phyloP scores from a whole-genome alignment of 2,797 vertebrate genomes.

The Molossus molossus region DNA sequence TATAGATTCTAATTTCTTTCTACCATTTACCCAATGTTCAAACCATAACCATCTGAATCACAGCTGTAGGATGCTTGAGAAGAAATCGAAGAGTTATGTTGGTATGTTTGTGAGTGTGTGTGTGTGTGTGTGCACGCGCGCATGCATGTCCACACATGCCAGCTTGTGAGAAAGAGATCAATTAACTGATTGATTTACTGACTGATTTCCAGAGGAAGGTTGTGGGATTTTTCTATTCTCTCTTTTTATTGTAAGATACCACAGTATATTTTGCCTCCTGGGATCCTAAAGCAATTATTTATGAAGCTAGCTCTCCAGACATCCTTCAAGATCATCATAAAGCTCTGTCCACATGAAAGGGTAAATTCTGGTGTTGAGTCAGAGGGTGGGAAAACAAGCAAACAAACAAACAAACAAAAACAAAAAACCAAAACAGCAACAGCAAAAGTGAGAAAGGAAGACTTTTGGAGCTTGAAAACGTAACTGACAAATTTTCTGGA shows the following conservation, averaged over 20 bases:
- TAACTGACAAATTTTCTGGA: not conserved
- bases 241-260: not conserved
- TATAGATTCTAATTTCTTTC: conserved; percentile 10
- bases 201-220: not conserved
- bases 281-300: conserved; percentile 26
- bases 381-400: not conserved
- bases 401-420: not conserved
- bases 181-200: not conserved
- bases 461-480: not conserved
- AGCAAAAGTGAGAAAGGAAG: not conserved
- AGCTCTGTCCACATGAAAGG: not conserved
- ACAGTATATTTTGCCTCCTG: conserved; percentile 28
- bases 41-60: not conserved
- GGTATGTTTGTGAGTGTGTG: not conserved
- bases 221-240: not conserved
- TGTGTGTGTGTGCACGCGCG: not conserved
- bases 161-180: not conserved
- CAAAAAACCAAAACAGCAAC: not conserved
- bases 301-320: not conserved
- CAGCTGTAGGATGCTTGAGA: not conserved
- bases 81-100: not conserved
- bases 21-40: not conserved
- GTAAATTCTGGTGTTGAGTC: not conserved
- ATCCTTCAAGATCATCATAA: not conserved
- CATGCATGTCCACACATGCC: too few relatives aligned